These are phyloP conservation scores for Sussaba pulchella DNA, from an alignment of 2,888 invertebrate genomes.

Conservation along the genomic window DNA sequence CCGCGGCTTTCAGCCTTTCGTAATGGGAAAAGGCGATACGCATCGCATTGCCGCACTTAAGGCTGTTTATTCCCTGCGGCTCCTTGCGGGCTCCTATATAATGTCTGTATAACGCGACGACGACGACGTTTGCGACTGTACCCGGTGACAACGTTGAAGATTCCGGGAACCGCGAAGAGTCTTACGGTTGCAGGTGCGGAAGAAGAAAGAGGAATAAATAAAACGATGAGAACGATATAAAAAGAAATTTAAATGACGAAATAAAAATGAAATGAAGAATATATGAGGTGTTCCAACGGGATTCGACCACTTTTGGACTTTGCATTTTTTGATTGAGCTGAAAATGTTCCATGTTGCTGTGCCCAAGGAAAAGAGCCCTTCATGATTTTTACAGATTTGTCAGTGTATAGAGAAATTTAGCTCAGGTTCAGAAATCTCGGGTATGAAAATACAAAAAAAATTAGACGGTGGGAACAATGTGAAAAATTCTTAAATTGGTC, in stretches of 20 bases:
- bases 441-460: no score
- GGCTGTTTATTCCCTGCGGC: constrained; percentile 79
- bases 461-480: no score
- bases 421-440: no score
- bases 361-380: no score
- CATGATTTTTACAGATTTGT: no score
- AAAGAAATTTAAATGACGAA: not conserved
- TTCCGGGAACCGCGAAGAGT: not conserved
- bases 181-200: constrained; percentile 3
- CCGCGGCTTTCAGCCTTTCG: constrained; percentile 68
- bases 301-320: no score
- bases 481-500: no score
- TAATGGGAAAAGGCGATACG: constrained; percentile 83
- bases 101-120: constrained; percentile 74
- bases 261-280: not conserved
- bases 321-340: no score
- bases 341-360: no score
- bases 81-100: constrained; percentile 68
- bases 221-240: not conserved
- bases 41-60: constrained; percentile 80
- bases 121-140: constrained; percentile 10
- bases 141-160: constrained; percentile 4
- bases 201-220: not conserved
- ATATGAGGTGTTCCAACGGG: no score
- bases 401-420: no score